Base-by-base conservation (phyloP, 2,888 invertebrate genomes). In the Galeruca laticollis region DNA sequence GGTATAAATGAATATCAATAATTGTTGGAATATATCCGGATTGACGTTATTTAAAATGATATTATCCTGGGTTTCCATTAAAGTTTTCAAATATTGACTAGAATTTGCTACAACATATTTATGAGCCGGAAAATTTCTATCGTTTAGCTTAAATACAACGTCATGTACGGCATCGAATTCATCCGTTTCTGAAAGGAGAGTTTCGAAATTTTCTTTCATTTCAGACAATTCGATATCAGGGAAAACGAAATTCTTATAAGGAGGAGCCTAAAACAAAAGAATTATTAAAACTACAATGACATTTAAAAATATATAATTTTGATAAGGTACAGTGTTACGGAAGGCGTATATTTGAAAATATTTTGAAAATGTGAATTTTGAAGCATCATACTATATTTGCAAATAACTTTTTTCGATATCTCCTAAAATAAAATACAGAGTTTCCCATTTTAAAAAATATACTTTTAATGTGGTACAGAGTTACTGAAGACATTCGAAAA, bases 121-220 rank as follows among this genome's bases (percentile, higher is more conserved):
- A 83, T 96, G 95, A 0, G 91, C 93, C 0, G 92, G 89, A 84
- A 90, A 93, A 2, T 82, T 82, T 75, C 88, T 88, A 63, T 87
- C 83, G 33, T 90, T 90, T 60, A 90, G 90, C 87, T 90, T 88
- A 77, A 95, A 90, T 9, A 91, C 83, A 0, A 94, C 87, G 82
- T 96, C 95, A 80, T 94, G 93, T 13, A 94, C 86, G 10, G 88
- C 82, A 82, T 95, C 95, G 59, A 87, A 87, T 70, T 90, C 89
- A 47, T 88, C 86, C 0, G 90, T 88, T 62, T 92, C 90, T 67
- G 89, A 87, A 10, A 92, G 84, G 0, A 95, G 85, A 40, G 87
- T 85, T 60, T 83, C 82, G 84, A 92, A 87, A 75, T 92, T 87
- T 57, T 87, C 84, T 11, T 82, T 73, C 70, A 89, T 80, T 69